phyloP scores from a whole-genome alignment of 2,888 invertebrate genomes.

The Volucella inflata region DNA sequence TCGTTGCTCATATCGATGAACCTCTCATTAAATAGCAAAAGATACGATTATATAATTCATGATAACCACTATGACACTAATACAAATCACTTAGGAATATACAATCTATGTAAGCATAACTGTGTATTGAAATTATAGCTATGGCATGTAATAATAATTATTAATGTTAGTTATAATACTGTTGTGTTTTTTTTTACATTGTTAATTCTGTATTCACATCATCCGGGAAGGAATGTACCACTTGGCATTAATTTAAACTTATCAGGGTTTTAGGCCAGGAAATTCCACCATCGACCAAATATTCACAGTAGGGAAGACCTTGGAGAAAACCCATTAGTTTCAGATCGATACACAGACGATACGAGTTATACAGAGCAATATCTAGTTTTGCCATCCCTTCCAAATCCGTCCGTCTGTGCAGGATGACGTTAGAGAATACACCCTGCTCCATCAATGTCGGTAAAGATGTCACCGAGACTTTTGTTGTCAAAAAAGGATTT shows the following conservation, averaged over 20 bases:
- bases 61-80: conserved; percentile 65
- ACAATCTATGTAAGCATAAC: conserved; percentile 63
- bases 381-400: too few relatives aligned
- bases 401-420: too few relatives aligned
- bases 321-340: too few relatives aligned
- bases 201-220: neutral
- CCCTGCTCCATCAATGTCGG: too few relatives aligned
- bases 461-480: too few relatives aligned
- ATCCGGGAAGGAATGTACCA: neutral
- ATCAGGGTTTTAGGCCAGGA: neutral
- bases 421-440: too few relatives aligned
- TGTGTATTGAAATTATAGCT: conserved; percentile 63
- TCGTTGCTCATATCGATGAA: conserved; percentile 3
- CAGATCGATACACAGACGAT: too few relatives aligned
- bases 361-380: too few relatives aligned
- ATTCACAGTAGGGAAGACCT: too few relatives aligned
- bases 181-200: conserved; percentile 19
- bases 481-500: too few relatives aligned
- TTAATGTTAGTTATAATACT: conserved; percentile 64
- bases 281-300: too few relatives aligned
- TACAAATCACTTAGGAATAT: conserved; percentile 61
- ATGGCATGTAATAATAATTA: conserved; percentile 68
- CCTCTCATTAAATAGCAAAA: conserved; percentile 55
- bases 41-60: conserved; percentile 46
- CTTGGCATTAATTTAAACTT: neutral